Evolutionary conservation across 2,113 vertebrate species (phyloP).

Genomic region (Scartelaos histophorus): DNA sequence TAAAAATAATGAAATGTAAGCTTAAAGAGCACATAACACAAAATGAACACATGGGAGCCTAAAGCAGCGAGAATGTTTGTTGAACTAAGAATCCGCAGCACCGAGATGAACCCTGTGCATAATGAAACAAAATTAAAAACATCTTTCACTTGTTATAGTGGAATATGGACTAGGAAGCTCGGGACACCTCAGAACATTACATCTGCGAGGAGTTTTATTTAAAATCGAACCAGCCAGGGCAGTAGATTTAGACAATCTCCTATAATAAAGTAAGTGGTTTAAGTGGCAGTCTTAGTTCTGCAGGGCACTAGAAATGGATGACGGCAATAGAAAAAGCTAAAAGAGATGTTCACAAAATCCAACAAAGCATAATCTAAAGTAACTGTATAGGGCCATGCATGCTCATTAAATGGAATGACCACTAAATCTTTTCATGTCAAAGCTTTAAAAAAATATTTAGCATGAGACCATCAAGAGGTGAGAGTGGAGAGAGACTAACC

Average conservation of each 20-base stretch:
- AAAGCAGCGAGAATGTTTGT: slow-evolving; percentile 26
- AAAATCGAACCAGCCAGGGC: neutral
- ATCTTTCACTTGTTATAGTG: slow-evolving; percentile 13
- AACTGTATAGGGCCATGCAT: neutral
- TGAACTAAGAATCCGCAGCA: slow-evolving; percentile 16
- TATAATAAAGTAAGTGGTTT: neutral
- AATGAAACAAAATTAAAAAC: slow-evolving; percentile 20
- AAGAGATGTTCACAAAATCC: neutral
- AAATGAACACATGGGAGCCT: slow-evolving; percentile 30
- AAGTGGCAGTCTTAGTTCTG: neutral
- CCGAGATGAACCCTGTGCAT: slow-evolving; percentile 21
- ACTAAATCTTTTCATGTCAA: neutral
- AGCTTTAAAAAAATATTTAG: neutral
- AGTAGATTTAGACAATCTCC: neutral
- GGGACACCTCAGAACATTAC: neutral
- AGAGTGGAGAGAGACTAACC: too few species aligned
- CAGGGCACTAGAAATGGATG: neutral
- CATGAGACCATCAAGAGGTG: neutral
- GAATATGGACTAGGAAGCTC: neutral
- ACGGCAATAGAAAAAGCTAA: neutral
- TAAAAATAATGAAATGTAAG: neutral
- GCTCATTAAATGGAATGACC: neutral
- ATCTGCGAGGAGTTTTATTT: neutral
- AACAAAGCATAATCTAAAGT: neutral
- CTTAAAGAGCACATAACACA: neutral